phyloP scores from a whole-genome alignment of 2,888 invertebrate genomes.

The Pimpla rufipes region DNA sequence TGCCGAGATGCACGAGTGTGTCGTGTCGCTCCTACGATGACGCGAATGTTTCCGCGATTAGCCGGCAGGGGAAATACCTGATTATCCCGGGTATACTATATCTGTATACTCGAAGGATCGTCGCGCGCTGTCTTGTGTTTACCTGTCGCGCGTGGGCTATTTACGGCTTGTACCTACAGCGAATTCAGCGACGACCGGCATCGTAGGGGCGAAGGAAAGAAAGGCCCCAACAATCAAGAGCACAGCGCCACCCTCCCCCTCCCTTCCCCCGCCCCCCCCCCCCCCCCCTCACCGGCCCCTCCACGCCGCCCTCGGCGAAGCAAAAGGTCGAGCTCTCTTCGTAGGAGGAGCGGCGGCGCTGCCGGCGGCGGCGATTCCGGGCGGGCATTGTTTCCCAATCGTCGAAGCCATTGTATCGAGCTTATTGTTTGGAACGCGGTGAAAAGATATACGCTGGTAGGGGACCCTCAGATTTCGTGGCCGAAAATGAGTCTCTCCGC shows the following conservation, averaged over 20 bases:
- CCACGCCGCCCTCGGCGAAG: background rate
- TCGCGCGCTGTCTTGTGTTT: background rate
- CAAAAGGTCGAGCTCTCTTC: constrained; percentile 17
- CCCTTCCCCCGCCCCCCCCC: too few species aligned
- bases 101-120: background rate
- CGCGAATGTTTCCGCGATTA: background rate
- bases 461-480: background rate
- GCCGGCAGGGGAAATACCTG: background rate
- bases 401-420: constrained; percentile 33
- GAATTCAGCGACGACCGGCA: background rate
- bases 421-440: constrained; percentile 22
- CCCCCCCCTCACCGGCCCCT: too few species aligned
- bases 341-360: background rate
- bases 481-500: constrained; percentile 35
- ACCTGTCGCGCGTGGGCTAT: background rate
- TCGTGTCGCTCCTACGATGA: background rate
- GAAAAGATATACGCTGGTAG: constrained; percentile 8
- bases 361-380: background rate
- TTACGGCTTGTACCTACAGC: background rate
- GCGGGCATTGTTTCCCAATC: constrained; percentile 34
- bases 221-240: background rate
- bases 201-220: background rate
- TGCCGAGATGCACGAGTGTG: background rate
- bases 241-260: background rate
- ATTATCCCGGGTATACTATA: background rate